Conservation (phyloP, 2,797 vertebrate genomes). For the Catharus ustulatus region DNA sequence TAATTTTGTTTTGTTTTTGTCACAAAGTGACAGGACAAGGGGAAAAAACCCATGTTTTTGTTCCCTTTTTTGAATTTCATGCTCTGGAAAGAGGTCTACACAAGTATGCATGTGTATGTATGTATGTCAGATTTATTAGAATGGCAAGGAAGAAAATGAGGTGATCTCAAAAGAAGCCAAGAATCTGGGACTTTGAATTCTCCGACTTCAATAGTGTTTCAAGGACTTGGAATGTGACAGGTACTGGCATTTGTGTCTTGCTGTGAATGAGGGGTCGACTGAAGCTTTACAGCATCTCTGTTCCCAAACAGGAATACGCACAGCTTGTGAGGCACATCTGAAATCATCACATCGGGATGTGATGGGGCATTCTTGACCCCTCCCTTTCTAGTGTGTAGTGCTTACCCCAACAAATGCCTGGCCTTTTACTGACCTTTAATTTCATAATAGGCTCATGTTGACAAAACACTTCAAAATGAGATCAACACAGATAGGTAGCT, state of each 20-base stretch:
- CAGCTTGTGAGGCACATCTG: background rate
- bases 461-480: conserved; percentile 22
- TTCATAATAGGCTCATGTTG: conserved; percentile 5
- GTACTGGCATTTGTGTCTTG: conserved; percentile 28
- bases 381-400: background rate
- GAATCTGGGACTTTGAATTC: conserved; percentile 25
- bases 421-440: background rate
- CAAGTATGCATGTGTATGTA: background rate
- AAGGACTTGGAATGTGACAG: conserved; percentile 15
- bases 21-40: conserved; percentile 1
- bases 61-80: background rate
- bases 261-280: background rate
- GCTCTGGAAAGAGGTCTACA: background rate
- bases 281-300: background rate
- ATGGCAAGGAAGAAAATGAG: conserved; percentile 24
- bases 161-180: background rate
- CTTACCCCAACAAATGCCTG: background rate
- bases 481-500: background rate
- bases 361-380: background rate
- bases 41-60: background rate
- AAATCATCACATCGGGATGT: background rate
- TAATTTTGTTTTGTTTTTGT: background rate
- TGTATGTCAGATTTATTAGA: background rate
- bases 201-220: background rate
- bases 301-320: background rate